These are phyloP conservation scores for Acleris literana DNA, from an alignment of 2,888 invertebrate genomes.

Conservation along the genomic window DNA sequence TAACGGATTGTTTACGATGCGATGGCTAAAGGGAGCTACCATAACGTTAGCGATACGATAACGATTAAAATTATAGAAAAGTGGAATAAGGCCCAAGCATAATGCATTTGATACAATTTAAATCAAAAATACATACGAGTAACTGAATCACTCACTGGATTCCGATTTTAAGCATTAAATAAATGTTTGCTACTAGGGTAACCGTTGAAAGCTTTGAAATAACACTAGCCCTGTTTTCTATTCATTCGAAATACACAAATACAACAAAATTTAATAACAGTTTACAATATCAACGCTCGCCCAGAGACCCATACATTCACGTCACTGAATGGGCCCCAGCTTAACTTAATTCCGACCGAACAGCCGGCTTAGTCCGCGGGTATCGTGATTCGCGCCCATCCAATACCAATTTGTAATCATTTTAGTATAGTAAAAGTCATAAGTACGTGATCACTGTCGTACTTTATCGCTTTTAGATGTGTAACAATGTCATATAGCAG, in stretches of 20 bases:
- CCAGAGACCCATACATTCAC: conserved; percentile 70
- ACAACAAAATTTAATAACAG: conserved; percentile 46
- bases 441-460: too few species aligned
- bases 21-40: too few species aligned
- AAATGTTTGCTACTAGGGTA: too few species aligned
- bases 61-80: background rate
- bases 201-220: background rate
- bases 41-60: background rate
- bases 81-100: too few species aligned
- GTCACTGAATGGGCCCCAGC: conserved; percentile 68
- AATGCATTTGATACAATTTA: too few species aligned
- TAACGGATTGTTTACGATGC: too few species aligned
- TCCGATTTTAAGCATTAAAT: too few species aligned
- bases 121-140: too few species aligned
- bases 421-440: conserved; percentile 59
- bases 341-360: conserved; percentile 67
- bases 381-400: conserved; percentile 70
- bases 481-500: too few species aligned
- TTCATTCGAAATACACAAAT: background rate
- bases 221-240: background rate
- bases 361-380: conserved; percentile 50
- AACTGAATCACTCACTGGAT: too few species aligned
- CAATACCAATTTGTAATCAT: conserved; percentile 75
- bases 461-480: too few species aligned
- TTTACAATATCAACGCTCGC: conserved; percentile 37